These are phyloP conservation scores for Sciurus vulgaris DNA, from an alignment of 2,797 vertebrate genomes.

Conservation along the genomic window DNA sequence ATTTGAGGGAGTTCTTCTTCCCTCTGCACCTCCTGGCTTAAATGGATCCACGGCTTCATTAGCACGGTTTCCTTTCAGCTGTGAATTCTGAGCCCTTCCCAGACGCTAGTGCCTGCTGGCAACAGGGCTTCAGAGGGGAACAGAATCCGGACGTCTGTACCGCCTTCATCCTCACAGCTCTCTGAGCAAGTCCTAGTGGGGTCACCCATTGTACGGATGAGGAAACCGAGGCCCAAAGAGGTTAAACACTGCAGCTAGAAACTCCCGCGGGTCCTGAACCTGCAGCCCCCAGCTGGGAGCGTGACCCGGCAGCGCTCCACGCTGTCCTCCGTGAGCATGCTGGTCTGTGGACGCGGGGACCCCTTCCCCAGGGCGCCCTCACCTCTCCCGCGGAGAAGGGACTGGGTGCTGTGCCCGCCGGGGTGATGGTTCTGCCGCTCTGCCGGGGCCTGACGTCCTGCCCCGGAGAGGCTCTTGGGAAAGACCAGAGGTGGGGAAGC, in stretches of 20 bases:
- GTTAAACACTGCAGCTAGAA: not conserved
- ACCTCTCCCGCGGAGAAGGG: not conserved
- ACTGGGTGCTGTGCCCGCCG: fast-evolving
- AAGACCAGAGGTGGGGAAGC: no score
- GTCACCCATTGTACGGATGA: no score
- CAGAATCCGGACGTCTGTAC: fast-evolving
- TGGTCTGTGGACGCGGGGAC: fast-evolving
- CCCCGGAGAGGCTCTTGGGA: not conserved
- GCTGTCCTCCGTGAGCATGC: no score
- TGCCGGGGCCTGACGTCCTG: not conserved
- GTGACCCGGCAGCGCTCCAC: not conserved
- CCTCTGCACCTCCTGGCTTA: not conserved
- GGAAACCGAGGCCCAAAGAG: not conserved
- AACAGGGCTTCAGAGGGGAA: not conserved
- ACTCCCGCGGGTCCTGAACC: not conserved
- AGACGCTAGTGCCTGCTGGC: fast-evolving
- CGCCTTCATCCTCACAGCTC: fast-evolving
- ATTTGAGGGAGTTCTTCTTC: not conserved
- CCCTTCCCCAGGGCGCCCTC: fast-evolving
- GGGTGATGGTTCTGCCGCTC: fast-evolving
- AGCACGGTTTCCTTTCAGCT: not conserved
- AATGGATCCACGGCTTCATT: not conserved
- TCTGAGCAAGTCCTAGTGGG: fast-evolving
- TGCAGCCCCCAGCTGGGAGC: not conserved
- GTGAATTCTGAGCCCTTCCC: fast-evolving